phyloP scores from a whole-genome alignment of 2,888 invertebrate genomes.

The Xestia ashworthii region DNA sequence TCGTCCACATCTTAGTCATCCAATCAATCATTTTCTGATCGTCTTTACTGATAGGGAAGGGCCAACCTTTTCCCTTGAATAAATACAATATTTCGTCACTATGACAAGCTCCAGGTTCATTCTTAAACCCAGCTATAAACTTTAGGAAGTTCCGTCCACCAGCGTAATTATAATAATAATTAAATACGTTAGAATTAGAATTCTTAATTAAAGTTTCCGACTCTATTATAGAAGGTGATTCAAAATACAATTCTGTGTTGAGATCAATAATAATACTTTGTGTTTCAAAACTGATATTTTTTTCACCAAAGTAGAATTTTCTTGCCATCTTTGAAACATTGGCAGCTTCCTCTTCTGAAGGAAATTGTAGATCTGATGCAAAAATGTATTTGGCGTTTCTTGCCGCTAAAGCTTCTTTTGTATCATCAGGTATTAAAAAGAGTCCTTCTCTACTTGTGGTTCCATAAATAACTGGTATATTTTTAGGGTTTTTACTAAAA shows the following conservation, averaged over 20 bases:
- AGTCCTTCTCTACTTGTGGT: conserved; percentile 83
- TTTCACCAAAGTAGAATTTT: conserved; percentile 86
- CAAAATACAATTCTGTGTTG: conserved; percentile 85
- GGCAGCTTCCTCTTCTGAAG: conserved; percentile 76
- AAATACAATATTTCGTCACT: conserved; percentile 85
- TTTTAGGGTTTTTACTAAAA: conserved; percentile 73
- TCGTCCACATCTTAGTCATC: conserved; percentile 84
- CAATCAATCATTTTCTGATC: conserved; percentile 78
- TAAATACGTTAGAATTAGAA: conserved; percentile 75
- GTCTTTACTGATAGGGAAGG: conserved; percentile 73
- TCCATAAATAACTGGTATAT: conserved; percentile 79
- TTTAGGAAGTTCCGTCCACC: conserved; percentile 83
- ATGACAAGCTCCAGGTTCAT: conserved; percentile 80
- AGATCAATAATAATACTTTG: conserved; percentile 79
- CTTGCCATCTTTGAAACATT: conserved; percentile 73
- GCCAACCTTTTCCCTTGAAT: conserved; percentile 78
- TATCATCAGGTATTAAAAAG: conserved; percentile 69
- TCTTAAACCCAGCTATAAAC: conserved; percentile 70
- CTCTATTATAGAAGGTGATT: conserved; percentile 82
- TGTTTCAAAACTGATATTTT: conserved; percentile 81
- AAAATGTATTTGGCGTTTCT: conserved; percentile 80
- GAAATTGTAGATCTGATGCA: conserved; percentile 83
- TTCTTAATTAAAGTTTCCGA: conserved; percentile 70
- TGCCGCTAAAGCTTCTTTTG: conserved; percentile 70
- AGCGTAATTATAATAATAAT: conserved; percentile 82